Base-by-base conservation (phyloP, 2,888 invertebrate genomes). In the Dione juno region DNA sequence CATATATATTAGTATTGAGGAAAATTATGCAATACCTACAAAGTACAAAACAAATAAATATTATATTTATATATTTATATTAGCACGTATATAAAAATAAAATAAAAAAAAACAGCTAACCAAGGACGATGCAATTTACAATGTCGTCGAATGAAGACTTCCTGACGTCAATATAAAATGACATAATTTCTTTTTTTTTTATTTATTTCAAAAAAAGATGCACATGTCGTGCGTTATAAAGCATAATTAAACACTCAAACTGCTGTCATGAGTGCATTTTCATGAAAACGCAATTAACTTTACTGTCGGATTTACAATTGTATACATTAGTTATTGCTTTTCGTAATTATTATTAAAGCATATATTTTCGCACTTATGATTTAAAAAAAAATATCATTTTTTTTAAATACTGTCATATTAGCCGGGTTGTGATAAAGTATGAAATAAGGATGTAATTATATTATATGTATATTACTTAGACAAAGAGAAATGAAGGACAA, bases 221-320 rank as follows among this genome's bases (percentile, higher is more conserved):
- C 21, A 14, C 21, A 14, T 41, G 41, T 21, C 14, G 10, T n/a
- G 10, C 43, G 28, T 21, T 14, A 59, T n/a, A 43, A 43, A 28
- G n/a, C 5, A 43, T 7, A 21, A 41, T 43, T 43, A 41, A 28
- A 59, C 21, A n/a, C 21, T 10, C 1, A 59, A 54, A 41, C 8
- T 7, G 11, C 28, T 3, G 41, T 14, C n/a, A 5, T 21, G 1
- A 59, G n/a, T n/a, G n/a, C n/a, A n/a, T 43, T 21, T 61, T 28
- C 43, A 43, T 61, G 28, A 59, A 59, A 28, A 11, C 21, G 28
- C n/a, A 9, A 59, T 59, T 59, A 59, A 59, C 9, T 59, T 59
- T 14, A 43, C 9, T 41, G 41, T 14, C 14, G 3, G 21, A n/a
- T 28, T 28, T 10, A 59, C 21, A 28, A 52, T 6, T 52, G 14